A percentile compares a stretch with the other conserved stretches of the same genome.
phyloP scores from a whole-genome alignment of 2,113 vertebrate species.

The Regulus satrapa region DNA sequence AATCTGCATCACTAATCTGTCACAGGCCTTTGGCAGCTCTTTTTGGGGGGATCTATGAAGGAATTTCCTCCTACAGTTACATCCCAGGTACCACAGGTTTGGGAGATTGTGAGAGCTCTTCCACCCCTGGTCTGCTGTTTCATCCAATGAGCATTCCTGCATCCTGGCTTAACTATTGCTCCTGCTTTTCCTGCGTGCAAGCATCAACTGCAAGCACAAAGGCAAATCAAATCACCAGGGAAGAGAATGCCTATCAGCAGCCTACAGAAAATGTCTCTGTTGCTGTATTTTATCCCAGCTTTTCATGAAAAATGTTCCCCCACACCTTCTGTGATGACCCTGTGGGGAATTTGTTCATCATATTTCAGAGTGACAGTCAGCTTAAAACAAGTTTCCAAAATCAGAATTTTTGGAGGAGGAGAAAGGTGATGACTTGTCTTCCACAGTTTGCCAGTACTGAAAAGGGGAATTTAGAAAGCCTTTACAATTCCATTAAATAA shows the following conservation, averaged over 20 bases:
- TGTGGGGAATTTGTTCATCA: not conserved
- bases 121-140: not conserved
- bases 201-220: not conserved
- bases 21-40: not conserved
- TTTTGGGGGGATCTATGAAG: not conserved
- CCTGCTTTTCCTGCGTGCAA: not conserved
- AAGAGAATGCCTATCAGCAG: not conserved
- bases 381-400: not conserved
- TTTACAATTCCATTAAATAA: not conserved
- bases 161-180: not conserved
- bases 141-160: not conserved
- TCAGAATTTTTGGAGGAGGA: not conserved
- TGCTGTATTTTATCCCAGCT: not conserved
- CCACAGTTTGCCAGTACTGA: not conserved
- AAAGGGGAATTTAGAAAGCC: not conserved
- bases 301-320: not conserved
- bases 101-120: not conserved
- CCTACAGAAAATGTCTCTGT: not conserved
- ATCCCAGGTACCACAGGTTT: not conserved
- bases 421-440: not conserved
- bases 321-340: not conserved
- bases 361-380: not conserved
- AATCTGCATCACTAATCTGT: not conserved
- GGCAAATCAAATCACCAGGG: not conserved
- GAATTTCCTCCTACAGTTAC: not conserved